phyloP scores from a whole-genome alignment of 2,888 invertebrate species.

The Caenorhabditis sp. region DNA sequence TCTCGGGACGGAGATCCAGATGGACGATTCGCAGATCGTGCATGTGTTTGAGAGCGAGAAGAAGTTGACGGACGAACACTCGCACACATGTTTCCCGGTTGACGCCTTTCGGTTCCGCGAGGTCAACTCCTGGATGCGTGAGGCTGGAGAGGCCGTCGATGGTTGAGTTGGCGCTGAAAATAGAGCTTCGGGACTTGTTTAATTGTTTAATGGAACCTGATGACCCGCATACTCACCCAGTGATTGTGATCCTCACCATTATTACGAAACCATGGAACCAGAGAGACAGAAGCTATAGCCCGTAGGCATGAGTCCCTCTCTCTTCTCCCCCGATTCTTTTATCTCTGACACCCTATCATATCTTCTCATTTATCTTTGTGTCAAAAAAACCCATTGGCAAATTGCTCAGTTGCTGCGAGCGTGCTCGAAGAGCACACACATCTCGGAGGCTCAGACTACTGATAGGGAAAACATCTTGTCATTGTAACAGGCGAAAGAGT shows the following conservation, averaged over 20 bases:
- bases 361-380: slow-evolving; percentile 33
- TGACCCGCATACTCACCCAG: slow-evolving; percentile 20
- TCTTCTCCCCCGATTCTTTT: neutral
- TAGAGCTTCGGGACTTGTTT: neutral
- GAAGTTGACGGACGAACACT: slow-evolving; percentile 63
- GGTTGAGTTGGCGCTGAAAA: slow-evolving; percentile 62
- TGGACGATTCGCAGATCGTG: slow-evolving; percentile 90
- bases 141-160: slow-evolving; percentile 58
- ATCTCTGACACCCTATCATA: slow-evolving; percentile 19
- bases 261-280: slow-evolving; percentile 33
- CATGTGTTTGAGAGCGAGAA: slow-evolving; percentile 65
- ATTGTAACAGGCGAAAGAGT: slow-evolving; percentile 33
- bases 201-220: too few relatives aligned
- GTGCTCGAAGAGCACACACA: neutral
- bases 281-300: slow-evolving; percentile 1
- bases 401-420: slow-evolving; percentile 7
- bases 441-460: slow-evolving; percentile 7
- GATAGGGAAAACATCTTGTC: slow-evolving; percentile 30
- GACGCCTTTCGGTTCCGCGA: slow-evolving; percentile 57
- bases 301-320: slow-evolving; percentile 16
- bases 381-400: slow-evolving; percentile 27
- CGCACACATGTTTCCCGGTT: slow-evolving; percentile 64
- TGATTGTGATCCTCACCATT: slow-evolving; percentile 40
- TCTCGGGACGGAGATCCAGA: slow-evolving; percentile 86
- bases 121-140: slow-evolving; percentile 59